Evolutionary conservation across 2,888 invertebrate species (phyloP).

Genomic region (Pilophorus perplexus): DNA sequence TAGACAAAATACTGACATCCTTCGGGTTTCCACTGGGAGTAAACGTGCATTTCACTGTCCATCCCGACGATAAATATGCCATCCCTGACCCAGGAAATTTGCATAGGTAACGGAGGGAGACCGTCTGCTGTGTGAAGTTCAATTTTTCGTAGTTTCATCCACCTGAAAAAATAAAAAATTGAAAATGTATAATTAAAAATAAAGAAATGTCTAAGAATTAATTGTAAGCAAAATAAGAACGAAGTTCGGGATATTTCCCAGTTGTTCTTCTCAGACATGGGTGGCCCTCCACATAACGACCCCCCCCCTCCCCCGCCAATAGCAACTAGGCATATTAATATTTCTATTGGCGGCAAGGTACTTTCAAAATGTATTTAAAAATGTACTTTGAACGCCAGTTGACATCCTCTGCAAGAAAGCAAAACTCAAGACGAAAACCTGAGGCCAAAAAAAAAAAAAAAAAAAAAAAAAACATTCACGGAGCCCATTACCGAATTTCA

Average conservation of each 20-base stretch:
- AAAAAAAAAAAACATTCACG: too few relatives aligned
- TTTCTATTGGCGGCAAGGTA: too few relatives aligned
- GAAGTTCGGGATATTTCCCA: too few relatives aligned
- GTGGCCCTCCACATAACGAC: too few relatives aligned
- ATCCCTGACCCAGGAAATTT: slow-evolving; percentile 97
- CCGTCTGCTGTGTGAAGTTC: slow-evolving; percentile 92
- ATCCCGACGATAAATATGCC: slow-evolving; percentile 97
- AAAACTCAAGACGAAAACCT: too few relatives aligned
- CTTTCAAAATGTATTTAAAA: too few relatives aligned
- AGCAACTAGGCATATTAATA: too few relatives aligned
- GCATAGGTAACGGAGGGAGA: slow-evolving; percentile 94
- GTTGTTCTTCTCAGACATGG: too few relatives aligned
- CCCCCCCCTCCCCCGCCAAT: too few relatives aligned
- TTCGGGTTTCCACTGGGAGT: slow-evolving; percentile 94
- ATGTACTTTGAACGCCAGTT: too few relatives aligned
- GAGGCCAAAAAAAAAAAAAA: too few relatives aligned
- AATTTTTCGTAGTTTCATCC: slow-evolving; percentile 93
- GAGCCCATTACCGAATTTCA: slow-evolving; percentile 66
- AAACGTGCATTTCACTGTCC: slow-evolving; percentile 99
- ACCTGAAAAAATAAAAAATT: slow-evolving; percentile 53
- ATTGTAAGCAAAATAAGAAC: neutral
- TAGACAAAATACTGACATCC: slow-evolving; percentile 50
- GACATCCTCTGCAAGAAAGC: too few relatives aligned
- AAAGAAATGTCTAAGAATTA: neutral
- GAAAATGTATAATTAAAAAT: neutral